Base-by-base conservation (phyloP, 92 coral and sea anemone species). In the Porites rus region DNA sequence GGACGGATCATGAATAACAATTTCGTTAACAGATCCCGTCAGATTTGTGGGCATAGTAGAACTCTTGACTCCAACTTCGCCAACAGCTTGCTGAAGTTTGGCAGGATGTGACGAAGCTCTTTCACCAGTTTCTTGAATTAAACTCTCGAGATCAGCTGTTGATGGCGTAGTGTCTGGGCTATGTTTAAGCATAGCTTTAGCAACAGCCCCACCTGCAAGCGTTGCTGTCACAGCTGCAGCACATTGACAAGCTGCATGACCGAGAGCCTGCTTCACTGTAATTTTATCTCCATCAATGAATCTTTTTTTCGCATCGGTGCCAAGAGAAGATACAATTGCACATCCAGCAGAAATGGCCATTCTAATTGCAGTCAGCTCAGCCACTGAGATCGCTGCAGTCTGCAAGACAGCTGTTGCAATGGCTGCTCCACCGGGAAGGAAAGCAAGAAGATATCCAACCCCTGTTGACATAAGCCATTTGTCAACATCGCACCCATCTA, bases 361-460 rank as follows among this genome's bases (percentile, higher is more conserved):
- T 51, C 94, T 89, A 16, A 77, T 61, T 10, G 51, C 87, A 6
- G 50, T 18, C 2, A 79, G 76, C 50, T 87, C 88, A 31, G 20
- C 86, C 10, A 54, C 25, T 8, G 75, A 18, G 38, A 78, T 65
- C 18, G 82, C 56, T 0, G 77, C 51, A 3, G 86, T 14, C 77
- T 89, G 81, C 46, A 86, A 52, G 9, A 91, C 72, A 6, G 91
- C 91, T 11, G 51, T 51, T 4, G 90, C 94, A 18, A 82, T 78
- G 8, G 78, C 94, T 1, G 83, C 85, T 1, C 93, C 94, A 14
- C 92, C 91, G 14, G 79, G 16, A 18, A 59, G 12, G 6, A 77
- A 78, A 2, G 88, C 94, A 50, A 80, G 80, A 1, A 77, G 46
- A 87, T 12, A 64, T 12, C 91, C 94, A 4, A 91, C n/a, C 17